These are phyloP conservation scores for Rotaria socialis DNA, from an alignment of 2,888 invertebrate genomes.

Conservation along the genomic window DNA sequence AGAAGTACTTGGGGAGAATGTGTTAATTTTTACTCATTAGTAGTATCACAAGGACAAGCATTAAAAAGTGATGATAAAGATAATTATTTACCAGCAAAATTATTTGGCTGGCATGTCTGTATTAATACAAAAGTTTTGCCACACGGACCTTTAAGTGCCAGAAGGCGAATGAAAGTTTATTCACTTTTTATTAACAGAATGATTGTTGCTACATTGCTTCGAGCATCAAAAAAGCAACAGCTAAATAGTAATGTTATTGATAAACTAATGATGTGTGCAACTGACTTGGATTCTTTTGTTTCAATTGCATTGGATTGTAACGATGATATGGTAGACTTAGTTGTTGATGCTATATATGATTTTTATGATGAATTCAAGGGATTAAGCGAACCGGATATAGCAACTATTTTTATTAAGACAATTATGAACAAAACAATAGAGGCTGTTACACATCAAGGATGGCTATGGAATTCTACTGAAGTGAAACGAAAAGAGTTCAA, in stretches of 20 bases:
- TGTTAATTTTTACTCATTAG: slow-evolving; percentile 23
- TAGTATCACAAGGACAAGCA: background rate
- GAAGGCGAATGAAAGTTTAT: background rate
- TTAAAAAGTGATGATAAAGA: slow-evolving; percentile 37
- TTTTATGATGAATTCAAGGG: background rate
- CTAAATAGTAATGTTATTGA: background rate
- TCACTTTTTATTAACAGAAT: slow-evolving; percentile 24
- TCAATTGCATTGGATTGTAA: background rate
- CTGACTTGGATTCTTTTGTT: background rate
- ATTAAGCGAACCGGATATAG: background rate
- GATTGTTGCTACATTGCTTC: background rate
- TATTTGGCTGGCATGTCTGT: slow-evolving; percentile 15
- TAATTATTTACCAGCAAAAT: slow-evolving; percentile 15
- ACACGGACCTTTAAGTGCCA: background rate
- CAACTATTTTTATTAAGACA: background rate
- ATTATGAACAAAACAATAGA: background rate
- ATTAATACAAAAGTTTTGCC: background rate
- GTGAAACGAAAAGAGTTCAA: background rate
- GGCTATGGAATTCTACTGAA: background rate
- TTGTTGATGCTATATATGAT: background rate
- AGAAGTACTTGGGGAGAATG: slow-evolving; percentile 30
- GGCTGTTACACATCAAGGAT: background rate
- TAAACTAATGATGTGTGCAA: slow-evolving; percentile 15
- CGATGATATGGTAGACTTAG: background rate
- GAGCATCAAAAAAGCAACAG: slow-evolving; percentile 17